Percentiles rank a stretch among this genome's conserved stretches.
Evolutionary conservation across 2,797 vertebrate genomes (phyloP).

Genomic region (Discoglossus pictus): DNA sequence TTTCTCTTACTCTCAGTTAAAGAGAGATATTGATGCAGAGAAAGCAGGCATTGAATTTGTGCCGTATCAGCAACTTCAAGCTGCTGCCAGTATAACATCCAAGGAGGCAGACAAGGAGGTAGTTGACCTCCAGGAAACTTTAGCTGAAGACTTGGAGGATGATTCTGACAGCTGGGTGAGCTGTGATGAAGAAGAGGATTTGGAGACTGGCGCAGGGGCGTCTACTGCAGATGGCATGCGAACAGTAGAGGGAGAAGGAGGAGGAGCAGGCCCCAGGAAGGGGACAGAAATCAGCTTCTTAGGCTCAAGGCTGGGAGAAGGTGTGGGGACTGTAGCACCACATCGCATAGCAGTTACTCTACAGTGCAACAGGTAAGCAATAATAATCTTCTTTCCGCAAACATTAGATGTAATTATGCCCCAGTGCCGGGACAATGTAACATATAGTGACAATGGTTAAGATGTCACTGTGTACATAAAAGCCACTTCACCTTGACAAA

Average conservation of each 20-base stretch:
- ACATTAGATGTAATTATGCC: too few relatives aligned
- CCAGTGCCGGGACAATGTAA: too few relatives aligned
- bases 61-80: constrained; percentile 75
- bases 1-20: constrained; percentile 72
- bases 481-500: too few relatives aligned
- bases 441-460: too few relatives aligned
- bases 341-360: constrained; percentile 71
- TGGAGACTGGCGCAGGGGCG: neutral
- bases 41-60: constrained; percentile 79
- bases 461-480: too few relatives aligned
- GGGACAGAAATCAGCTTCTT: constrained; percentile 78
- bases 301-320: constrained; percentile 74
- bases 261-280: constrained; percentile 60
- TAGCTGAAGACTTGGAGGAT: constrained; percentile 13
- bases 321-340: constrained; percentile 71
- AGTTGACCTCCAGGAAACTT: neutral
- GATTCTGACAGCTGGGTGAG: constrained; percentile 41
- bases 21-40: constrained; percentile 77
- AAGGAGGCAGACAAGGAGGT: constrained; percentile 49
- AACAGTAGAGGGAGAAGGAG: constrained; percentile 22
- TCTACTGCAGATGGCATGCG: neutral
- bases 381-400: too few relatives aligned
- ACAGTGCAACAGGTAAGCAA: constrained; percentile 72
- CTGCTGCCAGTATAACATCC: constrained; percentile 49
- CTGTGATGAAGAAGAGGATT: constrained; percentile 44